phyloP scores from a whole-genome alignment of 2,888 invertebrate species.

The Scaptomyza reducta region DNA sequence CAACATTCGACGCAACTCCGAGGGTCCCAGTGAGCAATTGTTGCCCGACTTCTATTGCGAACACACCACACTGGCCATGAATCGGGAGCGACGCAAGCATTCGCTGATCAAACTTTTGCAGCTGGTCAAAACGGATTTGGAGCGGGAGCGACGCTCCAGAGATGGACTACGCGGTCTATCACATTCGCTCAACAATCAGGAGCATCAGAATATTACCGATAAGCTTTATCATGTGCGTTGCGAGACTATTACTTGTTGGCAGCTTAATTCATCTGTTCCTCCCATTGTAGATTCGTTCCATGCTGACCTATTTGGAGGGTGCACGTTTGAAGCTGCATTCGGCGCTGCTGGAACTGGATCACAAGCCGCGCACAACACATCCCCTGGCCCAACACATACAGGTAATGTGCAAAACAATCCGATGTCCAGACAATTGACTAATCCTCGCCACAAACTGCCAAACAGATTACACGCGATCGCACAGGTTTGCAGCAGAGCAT shows the following conservation, averaged over 20 bases:
- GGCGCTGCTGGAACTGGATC: slow-evolving; percentile 92
- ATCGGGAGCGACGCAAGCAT: slow-evolving; percentile 93
- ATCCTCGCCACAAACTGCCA: neutral
- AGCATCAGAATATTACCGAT: slow-evolving; percentile 95
- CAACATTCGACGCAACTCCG: slow-evolving; percentile 83
- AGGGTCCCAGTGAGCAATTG: slow-evolving; percentile 91
- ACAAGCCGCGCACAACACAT: slow-evolving; percentile 90
- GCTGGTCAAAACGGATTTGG: slow-evolving; percentile 93
- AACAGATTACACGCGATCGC: slow-evolving; percentile 91
- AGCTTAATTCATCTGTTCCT: too few species aligned
- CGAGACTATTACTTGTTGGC: slow-evolving; percentile 75
- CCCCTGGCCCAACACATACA: slow-evolving; percentile 94
- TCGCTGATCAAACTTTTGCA: slow-evolving; percentile 93
- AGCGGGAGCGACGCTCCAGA: slow-evolving; percentile 94
- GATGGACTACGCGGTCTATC: slow-evolving; percentile 95
- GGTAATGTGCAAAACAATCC: slow-evolving; percentile 51
- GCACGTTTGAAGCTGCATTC: slow-evolving; percentile 94
- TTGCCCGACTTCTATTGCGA: slow-evolving; percentile 98
- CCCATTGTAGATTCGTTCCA: slow-evolving; percentile 91
- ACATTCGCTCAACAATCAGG: slow-evolving; percentile 94
- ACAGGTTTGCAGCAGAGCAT: slow-evolving; percentile 95
- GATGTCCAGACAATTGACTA: too few species aligned
- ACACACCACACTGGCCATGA: slow-evolving; percentile 96
- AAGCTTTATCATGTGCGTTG: slow-evolving; percentile 92
- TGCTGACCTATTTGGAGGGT: slow-evolving; percentile 96